phyloP scores from a whole-genome alignment of 1,140 invertebrate species.

The Plodia interpunctella region DNA sequence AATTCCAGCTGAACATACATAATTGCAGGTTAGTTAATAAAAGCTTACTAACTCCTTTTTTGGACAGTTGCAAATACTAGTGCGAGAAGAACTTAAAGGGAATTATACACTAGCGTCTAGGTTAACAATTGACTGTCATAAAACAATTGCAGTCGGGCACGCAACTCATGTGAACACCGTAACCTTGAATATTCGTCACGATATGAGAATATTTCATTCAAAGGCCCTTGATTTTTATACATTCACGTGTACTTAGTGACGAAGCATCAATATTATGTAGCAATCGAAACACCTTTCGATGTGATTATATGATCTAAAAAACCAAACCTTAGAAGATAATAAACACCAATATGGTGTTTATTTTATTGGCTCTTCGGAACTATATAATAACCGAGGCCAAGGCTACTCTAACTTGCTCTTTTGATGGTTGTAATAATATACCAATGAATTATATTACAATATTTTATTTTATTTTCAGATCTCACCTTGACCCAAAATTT shows the following conservation, averaged over 20 bases:
- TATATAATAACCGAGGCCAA: neutral
- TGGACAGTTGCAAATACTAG: no score
- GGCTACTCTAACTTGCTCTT: neutral
- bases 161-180: neutral
- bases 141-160: slow-evolving; percentile 5
- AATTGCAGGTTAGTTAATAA: no score
- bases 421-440: neutral
- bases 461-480: neutral
- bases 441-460: no score
- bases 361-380: neutral
- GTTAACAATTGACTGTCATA: neutral
- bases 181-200: neutral
- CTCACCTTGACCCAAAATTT: neutral
- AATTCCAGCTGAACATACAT: no score
- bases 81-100: no score
- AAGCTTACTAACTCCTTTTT: no score
- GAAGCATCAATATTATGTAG: neutral
- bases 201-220: neutral
- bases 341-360: no score
- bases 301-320: neutral
- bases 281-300: neutral
- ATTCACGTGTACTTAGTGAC: neutral
- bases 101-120: neutral
- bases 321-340: no score
- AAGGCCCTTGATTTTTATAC: neutral